These are phyloP conservation scores for Lagorchestes hirsutus DNA, from an alignment of 2,797 vertebrate genomes.

Conservation along the genomic window DNA sequence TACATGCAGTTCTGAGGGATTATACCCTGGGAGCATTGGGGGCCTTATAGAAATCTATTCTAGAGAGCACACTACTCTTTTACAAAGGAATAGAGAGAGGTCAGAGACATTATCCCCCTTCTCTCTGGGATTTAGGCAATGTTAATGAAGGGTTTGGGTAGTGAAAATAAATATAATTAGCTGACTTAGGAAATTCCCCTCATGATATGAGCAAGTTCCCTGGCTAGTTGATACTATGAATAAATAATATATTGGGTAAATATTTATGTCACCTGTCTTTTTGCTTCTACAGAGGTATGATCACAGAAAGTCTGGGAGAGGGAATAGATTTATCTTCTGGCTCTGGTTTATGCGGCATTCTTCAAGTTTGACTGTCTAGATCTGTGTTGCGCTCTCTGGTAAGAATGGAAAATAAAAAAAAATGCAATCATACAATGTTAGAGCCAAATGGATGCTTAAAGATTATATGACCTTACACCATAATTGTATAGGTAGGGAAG, in stretches of 20 bases:
- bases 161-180: background rate
- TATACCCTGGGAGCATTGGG: background rate
- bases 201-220: background rate
- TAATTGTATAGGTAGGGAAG: conserved; percentile 2
- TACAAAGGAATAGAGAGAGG: background rate
- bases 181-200: background rate
- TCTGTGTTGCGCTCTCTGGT: background rate
- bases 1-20: background rate
- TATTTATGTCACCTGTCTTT: background rate
- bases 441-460: background rate
- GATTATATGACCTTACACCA: background rate
- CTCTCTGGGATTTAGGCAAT: background rate
- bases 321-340: background rate
- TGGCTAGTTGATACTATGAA: background rate
- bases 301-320: background rate
- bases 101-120: background rate
- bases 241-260: background rate
- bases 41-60: background rate
- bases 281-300: background rate
- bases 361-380: background rate
- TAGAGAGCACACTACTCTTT: background rate
- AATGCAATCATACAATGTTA: background rate
- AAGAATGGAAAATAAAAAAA: background rate
- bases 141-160: conserved; percentile 8
- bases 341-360: background rate